Conservation (phyloP, 2,888 invertebrate genomes). For the Clitarchus hookeri region DNA sequence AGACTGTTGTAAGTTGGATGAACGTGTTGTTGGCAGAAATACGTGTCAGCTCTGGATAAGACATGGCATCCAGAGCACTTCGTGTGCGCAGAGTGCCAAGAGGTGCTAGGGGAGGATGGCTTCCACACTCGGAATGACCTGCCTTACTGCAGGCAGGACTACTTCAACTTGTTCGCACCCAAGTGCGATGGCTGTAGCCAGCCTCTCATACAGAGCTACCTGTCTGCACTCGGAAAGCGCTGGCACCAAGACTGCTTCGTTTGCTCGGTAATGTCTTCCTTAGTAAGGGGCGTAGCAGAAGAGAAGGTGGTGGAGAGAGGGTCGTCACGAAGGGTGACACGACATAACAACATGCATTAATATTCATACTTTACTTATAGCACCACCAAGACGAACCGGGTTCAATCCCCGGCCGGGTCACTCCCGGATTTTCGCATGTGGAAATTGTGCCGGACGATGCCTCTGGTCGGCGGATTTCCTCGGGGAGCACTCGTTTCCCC, state of each 20-base stretch:
- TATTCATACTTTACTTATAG: too few relatives aligned
- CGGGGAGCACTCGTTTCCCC: too few relatives aligned
- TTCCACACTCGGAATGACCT: conserved; percentile 97
- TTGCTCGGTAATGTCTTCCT: conserved; percentile 77
- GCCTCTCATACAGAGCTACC: conserved; percentile 97
- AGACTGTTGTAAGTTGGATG: too few relatives aligned
- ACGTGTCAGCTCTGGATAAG: conserved; percentile 81
- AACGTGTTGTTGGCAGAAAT: background rate
- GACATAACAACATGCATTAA: too few relatives aligned
- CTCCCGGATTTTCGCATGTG: too few relatives aligned
- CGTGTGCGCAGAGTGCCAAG: conserved; percentile 95
- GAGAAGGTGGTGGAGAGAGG: too few relatives aligned
- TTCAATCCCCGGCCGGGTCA: too few relatives aligned
- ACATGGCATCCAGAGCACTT: conserved; percentile 99
- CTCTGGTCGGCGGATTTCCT: too few relatives aligned
- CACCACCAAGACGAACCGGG: too few relatives aligned
- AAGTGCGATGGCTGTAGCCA: conserved; percentile 96
- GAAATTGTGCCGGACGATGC: too few relatives aligned
- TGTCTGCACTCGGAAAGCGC: conserved; percentile 94
- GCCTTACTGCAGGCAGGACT: conserved; percentile 98
- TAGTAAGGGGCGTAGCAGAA: too few relatives aligned
- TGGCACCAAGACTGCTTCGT: conserved; percentile 99
- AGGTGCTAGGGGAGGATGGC: conserved; percentile 95
- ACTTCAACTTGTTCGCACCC: conserved; percentile 97
- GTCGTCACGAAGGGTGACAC: too few relatives aligned